phyloP scores from a whole-genome alignment of 2,797 vertebrate species.

The Tolypeutes matacus region DNA sequence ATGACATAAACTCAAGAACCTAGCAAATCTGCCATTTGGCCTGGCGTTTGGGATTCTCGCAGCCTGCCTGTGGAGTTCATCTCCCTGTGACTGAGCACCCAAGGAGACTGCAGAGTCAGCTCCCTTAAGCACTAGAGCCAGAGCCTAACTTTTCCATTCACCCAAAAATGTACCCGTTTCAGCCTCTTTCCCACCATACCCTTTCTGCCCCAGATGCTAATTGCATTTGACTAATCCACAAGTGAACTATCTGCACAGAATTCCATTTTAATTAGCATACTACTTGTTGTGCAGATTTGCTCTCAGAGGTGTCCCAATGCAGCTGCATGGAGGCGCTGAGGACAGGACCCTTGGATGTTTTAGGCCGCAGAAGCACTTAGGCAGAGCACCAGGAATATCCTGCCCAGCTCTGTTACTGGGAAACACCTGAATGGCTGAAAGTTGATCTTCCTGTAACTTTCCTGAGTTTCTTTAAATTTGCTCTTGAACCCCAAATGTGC shows the following conservation, averaged over 20 bases:
- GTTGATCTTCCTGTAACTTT: slow-evolving; percentile 64
- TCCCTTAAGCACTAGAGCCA: slow-evolving; percentile 16
- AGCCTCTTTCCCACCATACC: slow-evolving; percentile 35
- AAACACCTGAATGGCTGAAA: slow-evolving; percentile 39
- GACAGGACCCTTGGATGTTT: slow-evolving; percentile 72
- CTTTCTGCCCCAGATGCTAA: slow-evolving; percentile 49
- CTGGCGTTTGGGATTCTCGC: background rate
- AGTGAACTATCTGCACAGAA: slow-evolving; percentile 71
- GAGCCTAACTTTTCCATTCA: background rate
- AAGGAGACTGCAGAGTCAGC: slow-evolving; percentile 13
- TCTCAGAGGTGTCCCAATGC: slow-evolving; percentile 70
- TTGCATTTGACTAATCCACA: slow-evolving; percentile 71
- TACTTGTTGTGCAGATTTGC: slow-evolving; percentile 57
- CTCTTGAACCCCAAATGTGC: slow-evolving; percentile 68
- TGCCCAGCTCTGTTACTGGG: slow-evolving; percentile 16
- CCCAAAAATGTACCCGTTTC: slow-evolving; percentile 5
- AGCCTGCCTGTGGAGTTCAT: slow-evolving; percentile 27
- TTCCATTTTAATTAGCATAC: slow-evolving; percentile 76
- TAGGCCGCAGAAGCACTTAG: slow-evolving; percentile 77
- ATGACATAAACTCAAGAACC: background rate
- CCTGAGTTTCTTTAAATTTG: slow-evolving; percentile 39
- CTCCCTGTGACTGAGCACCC: background rate
- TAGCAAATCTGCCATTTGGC: background rate
- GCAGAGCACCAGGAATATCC: slow-evolving; percentile 11
- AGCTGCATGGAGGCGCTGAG: slow-evolving; percentile 68